Conservation (phyloP, 2,888 invertebrate species). For the Diadegma fenestrale region DNA sequence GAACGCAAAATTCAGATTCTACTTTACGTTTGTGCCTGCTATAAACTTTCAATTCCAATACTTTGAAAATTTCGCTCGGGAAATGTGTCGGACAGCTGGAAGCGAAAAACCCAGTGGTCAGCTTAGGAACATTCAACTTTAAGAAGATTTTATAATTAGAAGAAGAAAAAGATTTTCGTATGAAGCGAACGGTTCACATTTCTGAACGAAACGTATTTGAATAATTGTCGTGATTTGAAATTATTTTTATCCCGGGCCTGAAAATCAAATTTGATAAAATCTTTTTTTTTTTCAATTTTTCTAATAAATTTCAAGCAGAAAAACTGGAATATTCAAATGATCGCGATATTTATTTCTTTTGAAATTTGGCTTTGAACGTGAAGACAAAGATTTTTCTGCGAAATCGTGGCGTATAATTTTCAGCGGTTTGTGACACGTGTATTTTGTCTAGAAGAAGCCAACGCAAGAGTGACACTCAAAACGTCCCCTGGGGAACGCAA, state of each 20-base stretch:
- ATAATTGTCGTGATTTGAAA: background rate
- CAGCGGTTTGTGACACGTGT: constrained; percentile 13
- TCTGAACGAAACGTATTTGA: background rate
- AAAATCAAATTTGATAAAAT: background rate
- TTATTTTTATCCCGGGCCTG: background rate
- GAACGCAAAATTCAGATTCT: constrained; percentile 17
- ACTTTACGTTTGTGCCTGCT: constrained; percentile 15
- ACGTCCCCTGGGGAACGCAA: constrained; percentile 40
- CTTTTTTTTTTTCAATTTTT: background rate
- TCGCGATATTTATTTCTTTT: background rate
- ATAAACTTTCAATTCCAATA: constrained; percentile 33
- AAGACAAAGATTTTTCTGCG: constrained; percentile 9
- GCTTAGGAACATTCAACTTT: background rate
- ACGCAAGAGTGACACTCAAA: constrained; percentile 50
- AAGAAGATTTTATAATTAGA: background rate
- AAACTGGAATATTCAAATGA: background rate
- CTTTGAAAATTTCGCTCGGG: constrained; percentile 13
- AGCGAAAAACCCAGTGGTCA: background rate
- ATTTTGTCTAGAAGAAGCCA: constrained; percentile 26
- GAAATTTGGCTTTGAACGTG: background rate
- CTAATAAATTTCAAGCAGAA: background rate
- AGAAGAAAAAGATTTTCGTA: background rate
- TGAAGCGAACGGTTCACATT: background rate
- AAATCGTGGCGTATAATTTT: constrained; percentile 25
- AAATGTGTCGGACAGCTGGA: constrained; percentile 29